A percentile compares a stretch with the other conserved stretches of the same genome.
Evolutionary conservation across 2,113 vertebrate species (phyloP).

Genomic region (Mobula hypostoma): DNA sequence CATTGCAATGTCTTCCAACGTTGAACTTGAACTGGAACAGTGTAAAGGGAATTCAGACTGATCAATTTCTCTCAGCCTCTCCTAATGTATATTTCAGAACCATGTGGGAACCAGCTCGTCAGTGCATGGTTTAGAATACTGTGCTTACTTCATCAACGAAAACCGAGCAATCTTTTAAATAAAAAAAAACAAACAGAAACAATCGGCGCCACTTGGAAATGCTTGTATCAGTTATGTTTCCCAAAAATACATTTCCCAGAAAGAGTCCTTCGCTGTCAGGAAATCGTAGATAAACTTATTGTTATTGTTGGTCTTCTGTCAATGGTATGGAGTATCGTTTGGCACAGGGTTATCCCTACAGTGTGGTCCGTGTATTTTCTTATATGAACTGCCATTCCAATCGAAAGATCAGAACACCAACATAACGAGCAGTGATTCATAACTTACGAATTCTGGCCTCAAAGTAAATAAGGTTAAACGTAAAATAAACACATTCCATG

Average conservation of each 20-base stretch:
- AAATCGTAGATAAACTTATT: neutral
- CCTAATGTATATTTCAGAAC: neutral
- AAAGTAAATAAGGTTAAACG: neutral
- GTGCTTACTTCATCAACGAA: neutral
- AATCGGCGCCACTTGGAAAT: neutral
- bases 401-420: neutral
- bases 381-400: neutral
- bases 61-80: neutral
- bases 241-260: neutral
- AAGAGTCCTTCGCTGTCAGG: neutral
- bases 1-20: neutral
- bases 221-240: neutral
- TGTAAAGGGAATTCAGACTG: neutral
- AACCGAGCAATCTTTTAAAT: neutral
- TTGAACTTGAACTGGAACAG: neutral
- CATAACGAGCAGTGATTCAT: neutral
- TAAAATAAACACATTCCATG: neutral
- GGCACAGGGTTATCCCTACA: neutral
- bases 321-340: neutral
- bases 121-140: neutral
- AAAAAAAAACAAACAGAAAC: neutral
- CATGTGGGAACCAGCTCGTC: neutral
- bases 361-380: neutral
- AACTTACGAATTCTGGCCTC: neutral
- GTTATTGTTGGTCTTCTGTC: neutral